Evolutionary conservation across 2,888 invertebrate genomes (phyloP), one percentile per base, ranked within the genome.

Genomic region (Archips xylosteana): DNA sequence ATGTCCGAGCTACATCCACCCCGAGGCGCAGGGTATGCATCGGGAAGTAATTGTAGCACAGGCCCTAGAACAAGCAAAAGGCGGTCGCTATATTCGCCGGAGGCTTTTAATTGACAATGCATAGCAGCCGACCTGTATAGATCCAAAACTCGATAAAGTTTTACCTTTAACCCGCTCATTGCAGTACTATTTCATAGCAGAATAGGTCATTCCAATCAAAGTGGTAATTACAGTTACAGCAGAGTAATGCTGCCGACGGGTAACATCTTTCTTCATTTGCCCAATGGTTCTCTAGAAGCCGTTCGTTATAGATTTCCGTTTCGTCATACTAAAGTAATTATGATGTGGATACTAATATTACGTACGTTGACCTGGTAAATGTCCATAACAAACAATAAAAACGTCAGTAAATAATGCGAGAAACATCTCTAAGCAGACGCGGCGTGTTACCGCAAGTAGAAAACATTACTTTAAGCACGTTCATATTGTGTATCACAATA

Each of bases 81-180:
- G 90, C 91, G 91, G 91, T 89, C 89, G 87, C 85, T 82, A 87
- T 88, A 85, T 84, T 79, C 82, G 88, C 90, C 87, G 85, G 83
- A 79, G 89, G 89, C 87, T 89, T 89, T 90, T 92, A 92, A 93
- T 92, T 92, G 92, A 92, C 91, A 92, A 92, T 89, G 84, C 87
- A 88, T 87, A 85, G 85, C 83, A 83, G 85, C 80, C 86, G 85
- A 87, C 86, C 87, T 81, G 84, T 83, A 82, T 83, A 86, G 89
- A 91, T 90, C 82, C 79, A 78, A 79, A 77, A 78, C 74, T 75
- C 78, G 88, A 91, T 90, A 89, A 80, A 79, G 80, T 79, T 82
- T 87, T 88, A 89, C 88, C 89, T 90, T 88, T 90, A 87, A 85
- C 89, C 89, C 83, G 79, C 84, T 85, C 84, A 85, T 85, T 87